Percentiles rank a stretch among this genome's conserved stretches.
phyloP scores from a whole-genome alignment of 1,140 invertebrate species.

The Ceratoteleas bidentatus region DNA sequence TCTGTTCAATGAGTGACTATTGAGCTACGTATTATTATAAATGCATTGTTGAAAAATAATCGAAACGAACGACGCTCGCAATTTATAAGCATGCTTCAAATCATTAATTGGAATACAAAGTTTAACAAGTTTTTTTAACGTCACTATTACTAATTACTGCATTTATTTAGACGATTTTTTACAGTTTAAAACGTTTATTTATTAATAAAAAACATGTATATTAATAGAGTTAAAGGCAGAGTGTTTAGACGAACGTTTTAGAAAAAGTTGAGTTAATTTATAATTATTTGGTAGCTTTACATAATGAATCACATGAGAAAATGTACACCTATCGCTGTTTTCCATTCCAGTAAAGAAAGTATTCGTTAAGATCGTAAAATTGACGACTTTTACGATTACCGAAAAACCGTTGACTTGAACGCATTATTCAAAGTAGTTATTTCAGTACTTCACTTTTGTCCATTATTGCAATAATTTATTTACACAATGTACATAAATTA shows the following conservation, averaged over 20 bases:
- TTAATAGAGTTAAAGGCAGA: no score
- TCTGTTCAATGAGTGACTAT: not conserved
- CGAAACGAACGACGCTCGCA: not conserved
- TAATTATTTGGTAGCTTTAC: slow-evolving; percentile 46
- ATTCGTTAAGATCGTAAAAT: slow-evolving; percentile 26
- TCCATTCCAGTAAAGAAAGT: slow-evolving; percentile 15
- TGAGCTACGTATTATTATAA: slow-evolving; percentile 2
- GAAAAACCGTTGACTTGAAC: slow-evolving; percentile 12
- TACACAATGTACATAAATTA: slow-evolving; percentile 54
- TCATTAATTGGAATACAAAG: slow-evolving; percentile 9
- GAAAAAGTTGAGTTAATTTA: slow-evolving; percentile 56
- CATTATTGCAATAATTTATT: slow-evolving; percentile 42
- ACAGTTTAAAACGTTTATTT: slow-evolving; percentile 48
- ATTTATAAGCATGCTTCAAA: slow-evolving; percentile 16
- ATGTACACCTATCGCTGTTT: slow-evolving; percentile 19
- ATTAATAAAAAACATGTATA: no score
- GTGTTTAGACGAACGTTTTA: slow-evolving; percentile 63
- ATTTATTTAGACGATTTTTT: slow-evolving; percentile 42
- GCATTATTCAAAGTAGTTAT: slow-evolving; percentile 14
- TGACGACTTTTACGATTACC: slow-evolving; percentile 12
- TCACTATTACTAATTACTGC: slow-evolving; percentile 35
- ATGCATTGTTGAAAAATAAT: not conserved
- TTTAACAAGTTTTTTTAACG: slow-evolving; percentile 13
- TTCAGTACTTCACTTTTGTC: no score
- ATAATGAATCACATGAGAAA: slow-evolving; percentile 35